Percentiles rank a stretch among this genome's conserved stretches.
phyloP scores from a whole-genome alignment of 1,140 invertebrate species.

The Tribolium castaneum region DNA sequence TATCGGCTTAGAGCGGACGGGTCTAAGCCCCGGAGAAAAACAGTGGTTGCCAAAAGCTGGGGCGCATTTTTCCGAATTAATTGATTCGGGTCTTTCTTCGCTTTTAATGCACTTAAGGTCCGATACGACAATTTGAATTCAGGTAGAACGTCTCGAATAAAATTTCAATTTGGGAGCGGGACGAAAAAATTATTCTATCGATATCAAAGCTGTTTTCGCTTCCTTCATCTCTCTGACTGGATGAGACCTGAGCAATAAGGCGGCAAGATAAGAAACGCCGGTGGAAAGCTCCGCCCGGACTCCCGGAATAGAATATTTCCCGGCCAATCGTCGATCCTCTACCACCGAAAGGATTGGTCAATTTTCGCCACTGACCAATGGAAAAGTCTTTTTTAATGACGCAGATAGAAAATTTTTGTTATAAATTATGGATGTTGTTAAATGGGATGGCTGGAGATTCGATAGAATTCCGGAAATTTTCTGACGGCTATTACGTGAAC shows the following conservation, averaged over 20 bases:
- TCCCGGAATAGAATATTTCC: conserved; percentile 47
- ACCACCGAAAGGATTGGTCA: conserved; percentile 54
- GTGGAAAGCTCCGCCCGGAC: conserved; percentile 52
- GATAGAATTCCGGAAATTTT: conserved; percentile 11
- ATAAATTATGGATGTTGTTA: conserved; percentile 60
- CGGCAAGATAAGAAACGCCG: conserved; percentile 56
- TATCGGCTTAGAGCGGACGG: conserved; percentile 53
- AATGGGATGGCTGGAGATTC: conserved; percentile 48
- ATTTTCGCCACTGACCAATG: conserved; percentile 55
- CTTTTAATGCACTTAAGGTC: conserved; percentile 20
- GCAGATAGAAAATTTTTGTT: conserved; percentile 55
- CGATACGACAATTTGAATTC: conserved; percentile 41
- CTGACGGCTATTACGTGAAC: not conserved
- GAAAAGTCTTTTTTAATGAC: conserved; percentile 52
- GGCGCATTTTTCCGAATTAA: conserved; percentile 16
- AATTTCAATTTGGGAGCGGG: conserved; percentile 41
- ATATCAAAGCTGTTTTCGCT: conserved; percentile 52
- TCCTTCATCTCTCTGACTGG: conserved; percentile 52
- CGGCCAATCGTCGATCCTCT: conserved; percentile 52
- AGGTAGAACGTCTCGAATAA: conserved; percentile 41
- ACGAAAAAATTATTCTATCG: conserved; percentile 49
- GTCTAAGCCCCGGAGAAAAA: conserved; percentile 25
- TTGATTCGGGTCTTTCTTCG: not conserved
- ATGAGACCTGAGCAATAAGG: conserved; percentile 57
- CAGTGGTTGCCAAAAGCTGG: conserved; percentile 38